These are phyloP conservation scores for Okamejei kenojei DNA, from an alignment of 2,797 vertebrate species.

Conservation along the genomic window DNA sequence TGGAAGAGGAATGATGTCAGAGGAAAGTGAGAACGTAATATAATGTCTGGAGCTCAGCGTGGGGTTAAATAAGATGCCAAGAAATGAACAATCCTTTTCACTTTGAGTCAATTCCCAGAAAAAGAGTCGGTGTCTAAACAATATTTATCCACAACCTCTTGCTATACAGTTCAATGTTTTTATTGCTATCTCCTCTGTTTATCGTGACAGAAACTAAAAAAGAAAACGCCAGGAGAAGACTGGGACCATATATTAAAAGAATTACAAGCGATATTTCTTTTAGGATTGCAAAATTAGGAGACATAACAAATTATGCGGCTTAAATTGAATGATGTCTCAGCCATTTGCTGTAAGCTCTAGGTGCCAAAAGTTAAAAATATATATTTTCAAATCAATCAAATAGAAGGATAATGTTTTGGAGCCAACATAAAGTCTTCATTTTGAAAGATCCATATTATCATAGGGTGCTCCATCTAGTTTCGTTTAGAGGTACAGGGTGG, in stretches of 20 bases:
- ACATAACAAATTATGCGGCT: neutral
- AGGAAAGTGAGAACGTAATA: too few species aligned
- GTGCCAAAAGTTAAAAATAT: neutral
- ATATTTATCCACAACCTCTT: too few species aligned
- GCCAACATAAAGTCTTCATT: neutral
- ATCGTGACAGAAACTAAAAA: neutral
- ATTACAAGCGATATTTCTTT: neutral
- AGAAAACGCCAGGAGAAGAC: neutral
- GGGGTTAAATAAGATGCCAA: too few species aligned
- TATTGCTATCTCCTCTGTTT: too few species aligned
- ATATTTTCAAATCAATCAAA: neutral
- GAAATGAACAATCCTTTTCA: too few species aligned
- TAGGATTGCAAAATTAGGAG: neutral
- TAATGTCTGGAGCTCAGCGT: too few species aligned
- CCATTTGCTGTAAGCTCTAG: neutral
- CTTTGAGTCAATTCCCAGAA: too few species aligned
- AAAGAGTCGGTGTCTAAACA: too few species aligned
- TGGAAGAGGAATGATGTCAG: too few species aligned
- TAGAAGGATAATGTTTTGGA: too few species aligned
- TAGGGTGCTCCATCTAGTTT: neutral
- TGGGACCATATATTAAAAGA: neutral
- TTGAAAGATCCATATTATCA: neutral
- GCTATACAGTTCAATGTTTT: too few species aligned
- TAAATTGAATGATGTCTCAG: neutral
- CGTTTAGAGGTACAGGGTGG: too few species aligned